phyloP scores from a whole-genome alignment of 2,888 invertebrate species.

The Eustalomyia histrio region DNA sequence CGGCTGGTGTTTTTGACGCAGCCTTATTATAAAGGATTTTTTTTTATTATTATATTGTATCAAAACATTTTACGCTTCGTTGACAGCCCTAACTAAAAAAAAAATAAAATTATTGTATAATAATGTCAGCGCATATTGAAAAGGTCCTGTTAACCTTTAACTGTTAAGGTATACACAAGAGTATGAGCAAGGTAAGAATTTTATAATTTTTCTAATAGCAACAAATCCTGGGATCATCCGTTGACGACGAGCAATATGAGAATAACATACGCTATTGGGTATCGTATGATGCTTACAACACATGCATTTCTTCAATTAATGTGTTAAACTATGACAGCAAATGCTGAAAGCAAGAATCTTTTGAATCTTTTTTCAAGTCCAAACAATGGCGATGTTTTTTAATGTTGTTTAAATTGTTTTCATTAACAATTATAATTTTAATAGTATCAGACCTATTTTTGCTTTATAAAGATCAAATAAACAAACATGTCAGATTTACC shows the following conservation, averaged over 20 bases:
- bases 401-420: slow-evolving; percentile 13
- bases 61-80: slow-evolving; percentile 45
- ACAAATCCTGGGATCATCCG: slow-evolving; percentile 63
- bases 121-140: slow-evolving; percentile 42
- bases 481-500: slow-evolving; percentile 46
- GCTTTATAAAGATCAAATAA: slow-evolving; percentile 5
- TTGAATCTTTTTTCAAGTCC: neutral
- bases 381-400: neutral
- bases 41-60: slow-evolving; percentile 26
- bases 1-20: slow-evolving; percentile 49
- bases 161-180: slow-evolving; percentile 42
- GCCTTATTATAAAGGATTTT: slow-evolving; percentile 14
- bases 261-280: slow-evolving; percentile 15
- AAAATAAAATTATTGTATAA: slow-evolving; percentile 5
- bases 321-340: slow-evolving; percentile 42
- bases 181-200: slow-evolving; percentile 7
- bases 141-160: slow-evolving; percentile 56
- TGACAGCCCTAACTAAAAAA: slow-evolving; percentile 39
- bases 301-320: slow-evolving; percentile 46
- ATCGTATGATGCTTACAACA: neutral
- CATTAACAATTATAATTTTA: slow-evolving; percentile 3
- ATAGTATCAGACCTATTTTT: slow-evolving; percentile 21
- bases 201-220: slow-evolving; percentile 49
- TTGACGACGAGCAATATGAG: slow-evolving; percentile 42
- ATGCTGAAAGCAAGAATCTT: neutral